Percentiles rank a stretch among this genome's conserved stretches.
phyloP scores from a whole-genome alignment of 1,140 invertebrate species.

The Prorops nasuta region DNA sequence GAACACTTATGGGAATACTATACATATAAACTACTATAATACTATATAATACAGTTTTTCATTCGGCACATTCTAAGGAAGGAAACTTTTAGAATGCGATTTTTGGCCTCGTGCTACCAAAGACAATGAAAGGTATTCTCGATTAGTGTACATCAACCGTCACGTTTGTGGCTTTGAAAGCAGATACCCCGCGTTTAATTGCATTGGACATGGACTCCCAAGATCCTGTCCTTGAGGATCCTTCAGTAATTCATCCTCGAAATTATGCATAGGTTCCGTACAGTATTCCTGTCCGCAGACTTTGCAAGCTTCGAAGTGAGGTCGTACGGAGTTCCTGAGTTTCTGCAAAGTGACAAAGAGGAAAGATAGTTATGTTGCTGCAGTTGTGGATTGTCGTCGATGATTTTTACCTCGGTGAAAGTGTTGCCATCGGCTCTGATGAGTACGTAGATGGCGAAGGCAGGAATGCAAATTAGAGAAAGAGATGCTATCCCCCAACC shows the following conservation, averaged over 20 bases:
- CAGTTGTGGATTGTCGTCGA: neutral
- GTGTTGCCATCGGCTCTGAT: slow-evolving; percentile 68
- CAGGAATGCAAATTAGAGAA: slow-evolving; percentile 83
- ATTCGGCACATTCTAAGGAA: too few species aligned
- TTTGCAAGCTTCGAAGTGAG: slow-evolving; percentile 62
- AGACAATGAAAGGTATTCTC: too few species aligned
- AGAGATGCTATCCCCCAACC: slow-evolving; percentile 85
- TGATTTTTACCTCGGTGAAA: slow-evolving; percentile 70
- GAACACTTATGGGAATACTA: too few species aligned
- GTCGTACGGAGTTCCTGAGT: slow-evolving; percentile 58
- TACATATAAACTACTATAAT: too few species aligned
- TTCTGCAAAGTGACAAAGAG: slow-evolving; percentile 53
- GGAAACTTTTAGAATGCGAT: too few species aligned
- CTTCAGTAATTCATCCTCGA: slow-evolving; percentile 39
- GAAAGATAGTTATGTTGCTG: neutral
- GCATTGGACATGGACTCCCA: slow-evolving; percentile 37
- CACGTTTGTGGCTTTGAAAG: slow-evolving; percentile 17
- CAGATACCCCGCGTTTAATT: slow-evolving; percentile 18
- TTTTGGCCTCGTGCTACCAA: too few species aligned
- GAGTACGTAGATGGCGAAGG: slow-evolving; percentile 74
- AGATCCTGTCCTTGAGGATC: slow-evolving; percentile 35
- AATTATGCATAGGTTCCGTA: slow-evolving; percentile 37
- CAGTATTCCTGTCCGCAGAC: slow-evolving; percentile 56
- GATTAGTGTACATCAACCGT: neutral
- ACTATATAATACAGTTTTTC: too few species aligned